These are phyloP conservation scores for Dynastes tityus DNA, from an alignment of 2,888 invertebrate species.

Conservation along the genomic window DNA sequence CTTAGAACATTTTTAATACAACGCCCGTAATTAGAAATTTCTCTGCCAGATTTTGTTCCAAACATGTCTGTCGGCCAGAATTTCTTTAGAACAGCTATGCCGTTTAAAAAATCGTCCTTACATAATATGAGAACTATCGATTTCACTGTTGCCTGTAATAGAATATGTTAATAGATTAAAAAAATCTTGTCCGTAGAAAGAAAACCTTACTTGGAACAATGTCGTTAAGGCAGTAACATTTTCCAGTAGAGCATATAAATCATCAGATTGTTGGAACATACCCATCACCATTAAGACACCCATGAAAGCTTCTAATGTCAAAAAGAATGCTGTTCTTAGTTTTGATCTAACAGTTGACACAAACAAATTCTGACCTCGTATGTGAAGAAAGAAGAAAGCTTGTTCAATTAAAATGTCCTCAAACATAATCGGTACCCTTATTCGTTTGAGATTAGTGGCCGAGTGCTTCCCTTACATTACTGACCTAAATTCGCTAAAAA, in stretches of 20 bases:
- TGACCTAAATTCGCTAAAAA: no score
- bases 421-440: background rate
- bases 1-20: background rate
- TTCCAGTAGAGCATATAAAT: background rate
- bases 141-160: background rate
- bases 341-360: background rate
- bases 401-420: background rate
- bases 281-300: background rate
- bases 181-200: background rate
- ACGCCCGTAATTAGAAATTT: background rate
- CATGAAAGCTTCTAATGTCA: background rate
- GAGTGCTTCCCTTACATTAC: no score
- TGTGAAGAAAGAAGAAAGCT: conserved; percentile 5
- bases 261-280: background rate
- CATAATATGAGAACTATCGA: background rate
- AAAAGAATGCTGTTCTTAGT: background rate
- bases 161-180: background rate
- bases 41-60: background rate
- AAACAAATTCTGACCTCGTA: conserved; percentile 1
- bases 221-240: conserved; percentile 17
- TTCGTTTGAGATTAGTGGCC: no score
- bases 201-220: background rate
- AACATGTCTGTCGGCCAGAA: conserved; percentile 10
- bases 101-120: background rate
- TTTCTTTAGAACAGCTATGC: background rate